Conservation (phyloP, 2,113 vertebrate genomes). For the Myanophis thanlyinensis region DNA sequence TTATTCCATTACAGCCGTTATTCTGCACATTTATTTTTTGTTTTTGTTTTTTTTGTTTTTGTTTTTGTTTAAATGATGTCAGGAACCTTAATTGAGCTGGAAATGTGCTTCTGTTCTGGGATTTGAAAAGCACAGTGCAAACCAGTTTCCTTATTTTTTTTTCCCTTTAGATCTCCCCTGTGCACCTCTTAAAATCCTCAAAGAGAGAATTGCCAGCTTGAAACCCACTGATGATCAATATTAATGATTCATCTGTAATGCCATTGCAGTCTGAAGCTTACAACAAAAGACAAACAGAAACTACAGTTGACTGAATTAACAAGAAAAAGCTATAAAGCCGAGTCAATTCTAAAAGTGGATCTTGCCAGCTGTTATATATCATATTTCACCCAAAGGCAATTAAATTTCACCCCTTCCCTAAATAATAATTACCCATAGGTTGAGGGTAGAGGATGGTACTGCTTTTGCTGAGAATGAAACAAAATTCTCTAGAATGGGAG, state of each 20-base stretch:
- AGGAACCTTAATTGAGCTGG: slow-evolving; percentile 56
- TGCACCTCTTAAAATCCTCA: slow-evolving; percentile 21
- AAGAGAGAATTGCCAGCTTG: neutral
- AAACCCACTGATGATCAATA: slow-evolving; percentile 14
- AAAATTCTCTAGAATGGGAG: neutral
- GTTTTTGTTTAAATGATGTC: slow-evolving; percentile 15
- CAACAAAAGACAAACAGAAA: neutral
- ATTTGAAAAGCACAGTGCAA: slow-evolving; percentile 51
- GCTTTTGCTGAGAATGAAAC: neutral
- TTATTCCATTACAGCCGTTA: slow-evolving; percentile 26
- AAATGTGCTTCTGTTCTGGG: slow-evolving; percentile 54
- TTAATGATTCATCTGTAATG: slow-evolving; percentile 11
- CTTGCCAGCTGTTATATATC: neutral
- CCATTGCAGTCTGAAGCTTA: neutral
- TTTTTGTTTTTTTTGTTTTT: neutral
- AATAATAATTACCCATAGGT: neutral
- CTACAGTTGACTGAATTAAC: neutral
- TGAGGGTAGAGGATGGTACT: neutral
- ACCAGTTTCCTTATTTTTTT: slow-evolving; percentile 38
- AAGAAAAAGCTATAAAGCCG: neutral
- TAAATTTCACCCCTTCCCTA: neutral
- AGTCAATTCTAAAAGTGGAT: neutral
- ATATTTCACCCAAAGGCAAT: neutral
- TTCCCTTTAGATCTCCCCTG: slow-evolving; percentile 36
- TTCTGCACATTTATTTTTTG: neutral